A percentile compares a stretch with the other conserved stretches of the same genome.
These are phyloP conservation scores for Suncus etruscus DNA, from an alignment of 2,113 vertebrate species.

Conservation along the genomic window DNA sequence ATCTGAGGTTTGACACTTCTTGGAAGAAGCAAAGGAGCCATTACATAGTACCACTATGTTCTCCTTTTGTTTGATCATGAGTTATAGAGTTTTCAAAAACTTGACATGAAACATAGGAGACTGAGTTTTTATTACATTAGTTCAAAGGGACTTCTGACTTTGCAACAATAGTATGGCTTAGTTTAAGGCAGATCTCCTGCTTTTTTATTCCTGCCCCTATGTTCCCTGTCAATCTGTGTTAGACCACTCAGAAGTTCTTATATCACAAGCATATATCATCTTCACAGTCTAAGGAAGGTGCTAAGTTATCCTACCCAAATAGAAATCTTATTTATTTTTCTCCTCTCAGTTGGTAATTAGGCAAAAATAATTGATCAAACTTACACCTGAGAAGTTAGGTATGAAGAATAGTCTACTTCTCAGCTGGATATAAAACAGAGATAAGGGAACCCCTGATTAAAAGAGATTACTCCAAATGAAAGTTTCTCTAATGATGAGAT, in stretches of 20 bases:
- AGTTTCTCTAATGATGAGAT: slow-evolving; percentile 13
- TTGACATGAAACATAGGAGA: neutral
- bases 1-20: neutral
- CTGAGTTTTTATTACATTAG: neutral
- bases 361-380: slow-evolving; percentile 20
- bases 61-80: neutral
- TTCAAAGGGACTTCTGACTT: neutral
- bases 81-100: neutral
- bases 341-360: neutral
- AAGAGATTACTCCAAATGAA: neutral
- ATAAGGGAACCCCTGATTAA: neutral
- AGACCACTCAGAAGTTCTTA: neutral
- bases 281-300: neutral
- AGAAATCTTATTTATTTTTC: slow-evolving; percentile 10
- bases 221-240: neutral
- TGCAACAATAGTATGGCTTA: neutral
- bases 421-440: neutral
- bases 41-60: neutral
- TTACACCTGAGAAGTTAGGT: neutral
- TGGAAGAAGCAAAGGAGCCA: neutral
- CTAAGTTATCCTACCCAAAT: neutral
- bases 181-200: neutral
- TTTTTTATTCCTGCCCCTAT: neutral
- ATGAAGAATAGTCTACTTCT: neutral
- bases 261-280: neutral